Evolutionary conservation across 2,888 invertebrate species (phyloP), one percentile per base, ranked within the genome.

Genomic region (Microctonus brassicae): DNA sequence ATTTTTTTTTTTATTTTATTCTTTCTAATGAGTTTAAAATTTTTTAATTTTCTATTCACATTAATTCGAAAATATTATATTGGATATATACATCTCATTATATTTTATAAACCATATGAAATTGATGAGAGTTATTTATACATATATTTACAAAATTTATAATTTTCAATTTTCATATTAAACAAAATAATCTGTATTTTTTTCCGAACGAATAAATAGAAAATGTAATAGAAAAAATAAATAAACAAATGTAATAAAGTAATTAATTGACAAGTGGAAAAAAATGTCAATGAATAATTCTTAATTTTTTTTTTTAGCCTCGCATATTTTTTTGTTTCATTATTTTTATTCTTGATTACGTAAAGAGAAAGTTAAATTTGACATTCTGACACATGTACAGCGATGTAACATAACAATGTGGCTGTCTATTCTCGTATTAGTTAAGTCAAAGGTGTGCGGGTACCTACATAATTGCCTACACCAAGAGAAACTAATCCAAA

Each of bases 371-470:
- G 33, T 58, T 26, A 47, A 62, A 62, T 42, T 22, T 24, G 42
- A 17, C 20, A 26, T 26, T n/a, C n/a, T 29, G 11, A 13, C 24
- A 20, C 55, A 20, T n/a, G n/a, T n/a, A n/a, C n/a, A n/a, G n/a
- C n/a, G n/a, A n/a, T n/a, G n/a, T n/a, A n/a, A 36, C 10, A 36
- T 36, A 36, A 9, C 4, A 9, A 10, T 36, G 17, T 47, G 17
- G 9, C 11, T 7, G 55, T 7, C n/a, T 42, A 36, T 62, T 62
- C 10, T 34, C 7, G 42, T 17, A 42, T 22, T 39, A 7, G 55
- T 53, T 53, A 20, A 55, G 24, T 55, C 11, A 13, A 62, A 42
- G 62, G n/a, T n/a, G 62, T 62, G 62, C 62, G 62, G 62, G 62
- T 62, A 62, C 62, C 36, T 39, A 62, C 62, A 62, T 64, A 20